Conservation (phyloP, 2,797 vertebrate genomes). For the Chaunax sp. region DNA sequence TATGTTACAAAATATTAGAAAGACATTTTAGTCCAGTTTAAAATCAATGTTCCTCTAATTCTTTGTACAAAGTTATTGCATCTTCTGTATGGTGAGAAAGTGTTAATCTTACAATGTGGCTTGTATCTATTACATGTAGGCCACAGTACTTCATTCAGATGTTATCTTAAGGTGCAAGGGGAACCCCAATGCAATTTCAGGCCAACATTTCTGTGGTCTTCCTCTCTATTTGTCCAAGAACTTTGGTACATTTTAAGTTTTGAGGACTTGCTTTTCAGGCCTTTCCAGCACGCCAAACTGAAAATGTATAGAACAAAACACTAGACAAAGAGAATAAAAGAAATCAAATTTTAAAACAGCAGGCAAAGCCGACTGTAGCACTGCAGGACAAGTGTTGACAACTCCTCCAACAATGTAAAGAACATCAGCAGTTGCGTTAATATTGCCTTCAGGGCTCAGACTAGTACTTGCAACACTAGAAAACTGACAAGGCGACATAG, state of each 20-base stretch:
- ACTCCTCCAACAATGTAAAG: conserved; percentile 50
- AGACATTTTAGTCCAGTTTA: no score
- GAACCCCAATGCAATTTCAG: conserved; percentile 10
- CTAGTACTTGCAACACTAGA: conserved; percentile 59
- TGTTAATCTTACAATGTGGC: conserved; percentile 11
- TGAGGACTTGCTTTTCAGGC: conserved; percentile 37
- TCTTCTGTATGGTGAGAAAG: not conserved
- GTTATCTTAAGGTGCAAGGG: not conserved
- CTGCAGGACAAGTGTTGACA: conserved; percentile 68
- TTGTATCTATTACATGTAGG: not conserved
- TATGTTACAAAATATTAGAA: no score
- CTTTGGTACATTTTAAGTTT: conserved; percentile 9
- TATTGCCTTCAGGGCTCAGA: conserved; percentile 63
- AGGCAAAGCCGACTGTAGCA: conserved; percentile 24
- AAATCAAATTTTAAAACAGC: conserved; percentile 2
- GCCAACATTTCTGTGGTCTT: conserved; percentile 34
- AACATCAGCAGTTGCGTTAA: conserved; percentile 51
- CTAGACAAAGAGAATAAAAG: not conserved
- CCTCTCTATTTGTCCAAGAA: conserved; percentile 12
- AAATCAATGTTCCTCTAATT: conserved; percentile 9
- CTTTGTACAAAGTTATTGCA: not conserved
- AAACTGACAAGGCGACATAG: conserved; percentile 49
- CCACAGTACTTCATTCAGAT: conserved; percentile 7
- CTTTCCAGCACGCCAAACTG: conserved; percentile 26
- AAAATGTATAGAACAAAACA: conserved; percentile 18